phyloP scores from a whole-genome alignment of 2,797 vertebrate genomes.

The Mus caroli region DNA sequence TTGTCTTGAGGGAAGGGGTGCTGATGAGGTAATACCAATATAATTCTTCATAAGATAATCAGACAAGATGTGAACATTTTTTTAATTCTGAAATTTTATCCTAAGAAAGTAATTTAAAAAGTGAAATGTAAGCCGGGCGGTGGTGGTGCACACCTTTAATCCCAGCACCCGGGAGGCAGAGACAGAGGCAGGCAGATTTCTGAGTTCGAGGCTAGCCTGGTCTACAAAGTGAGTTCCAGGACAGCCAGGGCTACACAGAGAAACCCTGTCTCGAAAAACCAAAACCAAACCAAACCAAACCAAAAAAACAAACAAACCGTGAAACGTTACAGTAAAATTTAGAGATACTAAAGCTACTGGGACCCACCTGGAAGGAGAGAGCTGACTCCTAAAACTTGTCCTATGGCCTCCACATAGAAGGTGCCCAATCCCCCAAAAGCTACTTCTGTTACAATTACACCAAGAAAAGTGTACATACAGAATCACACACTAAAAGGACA shows the following conservation, averaged over 20 bases:
- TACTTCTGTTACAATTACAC: neutral
- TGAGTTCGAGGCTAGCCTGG: no score
- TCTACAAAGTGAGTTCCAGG: no score
- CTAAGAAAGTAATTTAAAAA: neutral
- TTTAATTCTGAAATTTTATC: constrained; percentile 24
- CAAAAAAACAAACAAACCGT: neutral
- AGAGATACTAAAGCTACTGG: neutral
- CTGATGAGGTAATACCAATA: neutral
- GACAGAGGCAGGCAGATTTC: no score
- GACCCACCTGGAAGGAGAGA: neutral
- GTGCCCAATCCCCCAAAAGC: neutral
- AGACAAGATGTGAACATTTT: neutral
- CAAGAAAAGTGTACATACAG: neutral
- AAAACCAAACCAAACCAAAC: no score
- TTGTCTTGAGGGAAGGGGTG: neutral
- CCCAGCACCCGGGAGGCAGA: no score
- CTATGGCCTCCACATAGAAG: neutral
- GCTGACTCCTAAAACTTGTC: neutral
- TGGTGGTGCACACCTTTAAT: no score
- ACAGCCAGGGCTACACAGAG: no score
- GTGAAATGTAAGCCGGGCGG: no score
- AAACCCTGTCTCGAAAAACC: no score
- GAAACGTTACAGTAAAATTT: neutral
- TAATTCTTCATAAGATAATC: neutral
- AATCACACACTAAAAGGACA: neutral